Evolutionary conservation across 1,140 invertebrate species (phyloP).

Genomic region (Drosophila nikananu): DNA sequence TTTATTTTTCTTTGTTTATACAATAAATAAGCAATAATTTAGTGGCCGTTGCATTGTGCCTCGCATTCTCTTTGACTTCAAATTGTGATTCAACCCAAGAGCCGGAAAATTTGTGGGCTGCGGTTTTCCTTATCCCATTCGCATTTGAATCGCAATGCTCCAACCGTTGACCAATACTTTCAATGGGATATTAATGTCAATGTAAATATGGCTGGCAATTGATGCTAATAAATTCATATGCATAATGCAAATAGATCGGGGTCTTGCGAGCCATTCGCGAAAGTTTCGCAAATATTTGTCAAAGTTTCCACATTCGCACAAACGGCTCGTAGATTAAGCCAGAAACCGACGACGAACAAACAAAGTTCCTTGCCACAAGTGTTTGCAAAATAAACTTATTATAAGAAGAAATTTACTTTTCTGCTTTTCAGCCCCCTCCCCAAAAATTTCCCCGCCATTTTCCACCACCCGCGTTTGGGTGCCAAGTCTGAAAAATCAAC

Average conservation of each 20-base stretch:
- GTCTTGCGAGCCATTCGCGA: conserved; percentile 52
- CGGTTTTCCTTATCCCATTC: conserved; percentile 45
- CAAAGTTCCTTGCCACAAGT: conserved; percentile 84
- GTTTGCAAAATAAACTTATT: conserved; percentile 85
- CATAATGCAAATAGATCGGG: conserved; percentile 79
- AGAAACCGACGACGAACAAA: conserved; percentile 75
- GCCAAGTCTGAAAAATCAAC: conserved; percentile 82
- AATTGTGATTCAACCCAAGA: conserved; percentile 8
- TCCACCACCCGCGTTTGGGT: conserved; percentile 40
- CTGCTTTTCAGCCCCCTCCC: conserved; percentile 10
- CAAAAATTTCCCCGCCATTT: conserved; percentile 16
- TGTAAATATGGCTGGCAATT: conserved; percentile 69
- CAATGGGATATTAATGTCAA: conserved; percentile 65
- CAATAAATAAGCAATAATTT: neutral
- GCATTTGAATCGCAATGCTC: conserved; percentile 24
- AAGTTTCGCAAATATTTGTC: conserved; percentile 83
- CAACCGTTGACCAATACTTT: conserved; percentile 35
- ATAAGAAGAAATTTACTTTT: conserved; percentile 84
- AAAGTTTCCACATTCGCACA: conserved; percentile 84
- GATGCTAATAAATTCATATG: conserved; percentile 78
- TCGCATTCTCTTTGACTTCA: neutral
- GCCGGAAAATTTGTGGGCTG: conserved; percentile 23
- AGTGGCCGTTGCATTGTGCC: neutral
- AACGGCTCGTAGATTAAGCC: conserved; percentile 82
- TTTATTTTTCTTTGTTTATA: neutral